Conservation (phyloP, 2,888 invertebrate species). For the Ophonus ardosiacus region DNA sequence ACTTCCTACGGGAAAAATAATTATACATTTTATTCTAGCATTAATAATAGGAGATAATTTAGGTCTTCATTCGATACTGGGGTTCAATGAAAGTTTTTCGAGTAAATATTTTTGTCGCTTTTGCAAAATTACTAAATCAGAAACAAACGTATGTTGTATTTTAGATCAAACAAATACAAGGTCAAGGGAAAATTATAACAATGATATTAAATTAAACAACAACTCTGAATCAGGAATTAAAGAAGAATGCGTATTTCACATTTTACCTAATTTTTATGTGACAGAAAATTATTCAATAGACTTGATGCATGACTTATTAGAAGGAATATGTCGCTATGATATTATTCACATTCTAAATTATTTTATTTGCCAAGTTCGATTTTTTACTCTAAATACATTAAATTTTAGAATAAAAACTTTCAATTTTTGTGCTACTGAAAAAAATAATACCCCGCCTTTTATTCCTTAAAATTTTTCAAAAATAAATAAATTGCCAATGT, state of each 20-base stretch:
- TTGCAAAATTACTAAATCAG: slow-evolving; percentile 58
- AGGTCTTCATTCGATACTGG: slow-evolving; percentile 38
- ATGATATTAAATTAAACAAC: slow-evolving; percentile 16
- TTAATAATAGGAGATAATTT: slow-evolving; percentile 62
- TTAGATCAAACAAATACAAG: slow-evolving; percentile 15
- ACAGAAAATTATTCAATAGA: slow-evolving; percentile 60
- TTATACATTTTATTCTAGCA: slow-evolving; percentile 53
- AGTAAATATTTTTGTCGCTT: slow-evolving; percentile 59
- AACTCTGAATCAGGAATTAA: slow-evolving; percentile 22
- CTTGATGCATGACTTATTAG: slow-evolving; percentile 63
- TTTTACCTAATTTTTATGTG: slow-evolving; percentile 52
- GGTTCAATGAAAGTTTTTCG: slow-evolving; percentile 53
- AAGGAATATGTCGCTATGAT: slow-evolving; percentile 60
- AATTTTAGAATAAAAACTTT: slow-evolving; percentile 14
- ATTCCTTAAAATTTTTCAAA: slow-evolving; percentile 4
- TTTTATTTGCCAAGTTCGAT: not conserved
- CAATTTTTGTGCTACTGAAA: not conserved
- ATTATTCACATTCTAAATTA: slow-evolving; percentile 28
- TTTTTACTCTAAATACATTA: not conserved
- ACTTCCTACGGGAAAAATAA: not conserved
- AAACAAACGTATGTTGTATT: not conserved
- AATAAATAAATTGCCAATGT: not conserved
- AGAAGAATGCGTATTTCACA: not conserved
- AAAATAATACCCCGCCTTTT: slow-evolving; percentile 15
- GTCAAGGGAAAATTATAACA: slow-evolving; percentile 39